A percentile compares a stretch with the other conserved stretches of the same genome.
These are phyloP conservation scores for Zonotrichia albicollis DNA, from an alignment of 2,797 vertebrate genomes.

Conservation along the genomic window DNA sequence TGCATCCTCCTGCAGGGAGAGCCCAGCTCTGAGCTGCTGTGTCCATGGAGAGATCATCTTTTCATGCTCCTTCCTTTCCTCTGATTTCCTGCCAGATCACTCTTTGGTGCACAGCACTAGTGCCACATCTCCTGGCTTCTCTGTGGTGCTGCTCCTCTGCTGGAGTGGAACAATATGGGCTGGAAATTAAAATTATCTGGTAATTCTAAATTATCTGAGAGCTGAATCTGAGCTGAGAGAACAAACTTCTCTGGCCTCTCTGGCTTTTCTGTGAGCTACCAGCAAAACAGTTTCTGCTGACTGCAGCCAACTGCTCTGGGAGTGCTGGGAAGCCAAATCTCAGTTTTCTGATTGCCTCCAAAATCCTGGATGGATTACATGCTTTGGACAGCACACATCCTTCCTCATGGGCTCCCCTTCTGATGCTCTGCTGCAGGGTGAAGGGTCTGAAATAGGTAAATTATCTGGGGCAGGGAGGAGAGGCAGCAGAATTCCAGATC, in stretches of 20 bases:
- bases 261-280: neutral
- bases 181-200: neutral
- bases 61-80: neutral
- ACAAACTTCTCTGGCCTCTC: accelerated
- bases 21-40: neutral
- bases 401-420: neutral
- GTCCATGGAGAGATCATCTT: neutral
- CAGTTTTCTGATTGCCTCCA: neutral
- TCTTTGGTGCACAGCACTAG: neutral
- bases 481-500: neutral
- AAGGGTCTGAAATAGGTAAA: neutral
- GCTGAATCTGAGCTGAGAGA: neutral
- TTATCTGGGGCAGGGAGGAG: neutral
- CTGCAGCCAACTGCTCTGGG: neutral
- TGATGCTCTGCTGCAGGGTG: neutral
- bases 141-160: neutral
- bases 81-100: neutral
- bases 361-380: neutral
- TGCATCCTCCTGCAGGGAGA: neutral
- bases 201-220: neutral
- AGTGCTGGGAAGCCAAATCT: neutral
- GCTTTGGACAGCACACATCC: neutral
- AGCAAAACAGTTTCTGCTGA: neutral
- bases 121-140: neutral
- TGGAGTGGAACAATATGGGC: neutral